Evolutionary conservation across 2,113 vertebrate genomes (phyloP).

Genomic region (Rhipidura dahli): DNA sequence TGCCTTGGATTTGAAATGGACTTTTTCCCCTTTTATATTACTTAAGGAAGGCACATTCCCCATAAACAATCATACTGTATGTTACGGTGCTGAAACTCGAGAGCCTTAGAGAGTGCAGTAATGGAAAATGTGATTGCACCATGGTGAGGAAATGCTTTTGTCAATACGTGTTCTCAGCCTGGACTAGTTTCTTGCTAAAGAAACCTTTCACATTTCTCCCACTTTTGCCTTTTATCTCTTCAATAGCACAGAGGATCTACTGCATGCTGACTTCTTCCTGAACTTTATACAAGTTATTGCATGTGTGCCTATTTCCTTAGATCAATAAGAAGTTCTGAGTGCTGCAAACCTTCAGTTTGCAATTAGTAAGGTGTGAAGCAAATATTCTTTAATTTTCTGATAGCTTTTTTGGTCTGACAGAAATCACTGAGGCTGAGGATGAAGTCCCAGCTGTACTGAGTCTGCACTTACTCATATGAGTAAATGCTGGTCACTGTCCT

Average conservation of each 20-base stretch:
- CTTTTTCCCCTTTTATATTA: neutral
- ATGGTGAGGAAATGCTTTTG: conserved; percentile 46
- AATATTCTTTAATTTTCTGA: neutral
- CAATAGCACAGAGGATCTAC: conserved; percentile 28
- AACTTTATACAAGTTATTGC: conserved; percentile 19
- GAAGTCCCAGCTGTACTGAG: neutral
- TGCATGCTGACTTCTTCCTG: neutral
- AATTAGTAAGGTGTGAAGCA: neutral
- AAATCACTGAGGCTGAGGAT: neutral
- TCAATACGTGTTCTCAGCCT: conserved; percentile 21
- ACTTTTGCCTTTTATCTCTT: conserved; percentile 19
- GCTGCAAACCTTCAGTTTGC: neutral
- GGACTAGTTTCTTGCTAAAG: conserved; percentile 20
- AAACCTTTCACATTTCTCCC: neutral
- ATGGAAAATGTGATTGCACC: conserved; percentile 63
- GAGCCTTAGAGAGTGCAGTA: conserved; percentile 38
- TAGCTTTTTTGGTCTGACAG: neutral
- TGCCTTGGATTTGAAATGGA: conserved; percentile 1
- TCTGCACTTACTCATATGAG: neutral
- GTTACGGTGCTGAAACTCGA: conserved; percentile 18
- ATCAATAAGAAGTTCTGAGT: neutral
- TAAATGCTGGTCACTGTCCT: neutral
- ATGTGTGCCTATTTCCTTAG: neutral
- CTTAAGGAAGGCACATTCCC: neutral
- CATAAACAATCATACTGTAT: conserved; percentile 34